Percentiles rank a stretch among this genome's conserved stretches.
phyloP scores from a whole-genome alignment of 30 jellyfish, hydroid and myxozoan genomes.

The Catostylus mosaicus region DNA sequence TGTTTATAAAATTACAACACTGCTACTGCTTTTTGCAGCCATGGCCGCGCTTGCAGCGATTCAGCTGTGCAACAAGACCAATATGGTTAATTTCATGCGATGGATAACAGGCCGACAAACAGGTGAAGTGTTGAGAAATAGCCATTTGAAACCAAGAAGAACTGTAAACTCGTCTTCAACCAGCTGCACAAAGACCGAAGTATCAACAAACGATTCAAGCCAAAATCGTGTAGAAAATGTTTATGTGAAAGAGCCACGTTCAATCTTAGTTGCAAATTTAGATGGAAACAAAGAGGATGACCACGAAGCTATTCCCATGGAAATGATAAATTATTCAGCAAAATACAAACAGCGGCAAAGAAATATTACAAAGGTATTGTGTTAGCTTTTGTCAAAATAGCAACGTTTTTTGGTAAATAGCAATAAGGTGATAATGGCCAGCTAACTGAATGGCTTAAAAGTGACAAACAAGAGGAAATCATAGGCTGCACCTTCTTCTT shows the following conservation, averaged over 20 bases:
- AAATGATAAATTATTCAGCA: not conserved
- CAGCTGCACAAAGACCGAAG: not conserved
- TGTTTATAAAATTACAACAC: conserved; percentile 32
- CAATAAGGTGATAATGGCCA: too few species aligned
- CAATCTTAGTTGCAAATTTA: not conserved
- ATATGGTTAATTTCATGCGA: not conserved
- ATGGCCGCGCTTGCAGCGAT: not conserved
- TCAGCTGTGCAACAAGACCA: conserved; percentile 29
- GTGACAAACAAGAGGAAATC: too few species aligned
- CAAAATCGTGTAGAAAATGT: not conserved
- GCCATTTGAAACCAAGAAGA: not conserved
- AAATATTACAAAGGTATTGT: not conserved
- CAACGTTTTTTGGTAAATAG: too few species aligned
- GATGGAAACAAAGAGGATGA: not conserved
- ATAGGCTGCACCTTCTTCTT: too few species aligned
- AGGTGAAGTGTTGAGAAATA: not conserved
- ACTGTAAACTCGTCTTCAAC: not conserved
- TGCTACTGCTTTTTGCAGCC: conserved; percentile 27
- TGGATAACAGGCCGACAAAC: not conserved
- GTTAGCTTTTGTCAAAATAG: not conserved
- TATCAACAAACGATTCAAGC: not conserved
- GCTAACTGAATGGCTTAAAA: too few species aligned
- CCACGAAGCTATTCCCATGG: not conserved
- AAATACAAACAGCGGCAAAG: not conserved
- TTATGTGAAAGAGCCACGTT: not conserved